These are phyloP conservation scores for Melangyna quadrimaculata DNA, from an alignment of 2,888 invertebrate species.

Conservation along the genomic window DNA sequence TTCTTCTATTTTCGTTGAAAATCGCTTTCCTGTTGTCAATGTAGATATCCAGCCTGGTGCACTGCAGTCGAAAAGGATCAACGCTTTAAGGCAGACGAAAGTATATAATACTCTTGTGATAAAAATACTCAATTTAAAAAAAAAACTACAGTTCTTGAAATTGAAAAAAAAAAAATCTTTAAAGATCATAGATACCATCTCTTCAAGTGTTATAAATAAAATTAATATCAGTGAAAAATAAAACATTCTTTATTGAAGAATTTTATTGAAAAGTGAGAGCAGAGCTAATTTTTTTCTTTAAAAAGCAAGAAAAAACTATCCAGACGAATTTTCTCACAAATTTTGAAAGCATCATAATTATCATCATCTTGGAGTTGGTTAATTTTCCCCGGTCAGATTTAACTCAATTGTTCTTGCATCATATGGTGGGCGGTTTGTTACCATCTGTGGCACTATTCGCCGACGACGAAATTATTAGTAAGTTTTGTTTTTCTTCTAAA, in stretches of 20 bases:
- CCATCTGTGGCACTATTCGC: conserved; percentile 78
- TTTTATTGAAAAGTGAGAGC: neutral
- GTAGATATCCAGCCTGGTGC: conserved; percentile 59
- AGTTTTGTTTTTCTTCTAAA: conserved; percentile 41
- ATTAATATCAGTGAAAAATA: neutral
- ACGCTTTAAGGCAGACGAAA: conserved; percentile 39
- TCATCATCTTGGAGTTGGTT: conserved; percentile 26
- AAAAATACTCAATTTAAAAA: neutral
- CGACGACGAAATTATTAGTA: conserved; percentile 76
- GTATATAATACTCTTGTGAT: neutral
- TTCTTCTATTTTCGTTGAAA: conserved; percentile 12
- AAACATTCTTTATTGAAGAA: conserved; percentile 7
- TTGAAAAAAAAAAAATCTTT: neutral
- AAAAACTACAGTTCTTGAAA: neutral
- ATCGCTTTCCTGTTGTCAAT: conserved; percentile 20
- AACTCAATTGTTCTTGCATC: conserved; percentile 73
- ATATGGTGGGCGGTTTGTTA: conserved; percentile 79
- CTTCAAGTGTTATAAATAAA: conserved; percentile 20
- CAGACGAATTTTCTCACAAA: conserved; percentile 16
- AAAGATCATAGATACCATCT: conserved; percentile 5
- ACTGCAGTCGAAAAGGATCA: conserved; percentile 67
- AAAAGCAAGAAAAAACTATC: neutral
- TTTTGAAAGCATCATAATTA: conserved; percentile 2
- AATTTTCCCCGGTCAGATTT: conserved; percentile 59
- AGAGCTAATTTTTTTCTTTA: neutral